Evolutionary conservation across 2,888 invertebrate species (phyloP).

Genomic region (Drosophila kuntzei): DNA sequence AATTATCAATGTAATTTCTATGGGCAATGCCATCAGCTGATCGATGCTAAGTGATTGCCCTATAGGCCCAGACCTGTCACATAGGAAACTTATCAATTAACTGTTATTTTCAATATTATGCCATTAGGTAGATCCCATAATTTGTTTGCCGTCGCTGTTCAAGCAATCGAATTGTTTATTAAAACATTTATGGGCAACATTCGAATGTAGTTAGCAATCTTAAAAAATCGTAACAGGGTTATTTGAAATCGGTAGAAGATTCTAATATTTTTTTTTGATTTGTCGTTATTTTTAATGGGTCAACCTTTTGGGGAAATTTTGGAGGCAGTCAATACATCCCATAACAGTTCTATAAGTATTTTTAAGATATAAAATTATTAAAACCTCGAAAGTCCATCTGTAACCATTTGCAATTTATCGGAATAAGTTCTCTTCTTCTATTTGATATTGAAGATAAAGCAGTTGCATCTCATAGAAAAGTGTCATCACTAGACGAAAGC

Average conservation of each 20-base stretch:
- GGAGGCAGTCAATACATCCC: no score
- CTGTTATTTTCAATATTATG: constrained; percentile 11
- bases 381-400: no score
- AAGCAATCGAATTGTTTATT: constrained; percentile 12
- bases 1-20: constrained; percentile 18
- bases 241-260: constrained; percentile 8
- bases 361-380: neutral
- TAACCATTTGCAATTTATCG: no score
- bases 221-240: constrained; percentile 2
- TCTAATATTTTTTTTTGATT: constrained; percentile 1
- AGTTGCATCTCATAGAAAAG: no score
- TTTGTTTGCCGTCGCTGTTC: constrained; percentile 8
- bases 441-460: no score
- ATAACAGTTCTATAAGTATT: no score
- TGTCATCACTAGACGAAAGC: no score
- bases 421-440: no score
- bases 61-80: constrained; percentile 20
- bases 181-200: constrained; percentile 18
- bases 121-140: constrained; percentile 28
- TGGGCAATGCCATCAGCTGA: constrained; percentile 29
- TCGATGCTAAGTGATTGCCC: constrained; percentile 23
- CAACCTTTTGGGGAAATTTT: neutral
- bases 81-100: constrained; percentile 20
- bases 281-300: constrained; percentile 2
- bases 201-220: constrained; percentile 5